These are phyloP conservation scores for Agriotes lineatus DNA, from an alignment of 2,888 invertebrate species.

Conservation along the genomic window DNA sequence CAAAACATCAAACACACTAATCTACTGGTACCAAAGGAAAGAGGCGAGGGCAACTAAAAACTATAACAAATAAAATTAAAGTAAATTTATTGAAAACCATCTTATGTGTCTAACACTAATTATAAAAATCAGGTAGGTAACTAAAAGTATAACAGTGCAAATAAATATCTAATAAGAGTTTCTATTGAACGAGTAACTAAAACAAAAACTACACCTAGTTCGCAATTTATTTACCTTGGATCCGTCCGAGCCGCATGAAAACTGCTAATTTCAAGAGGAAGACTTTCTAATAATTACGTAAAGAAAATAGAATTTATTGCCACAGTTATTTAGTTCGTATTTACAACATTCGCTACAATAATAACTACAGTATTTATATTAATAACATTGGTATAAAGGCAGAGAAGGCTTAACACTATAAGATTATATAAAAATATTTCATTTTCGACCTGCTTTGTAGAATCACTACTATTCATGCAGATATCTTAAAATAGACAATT, in stretches of 20 bases:
- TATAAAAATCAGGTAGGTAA: constrained; percentile 43
- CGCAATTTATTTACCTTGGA: constrained; percentile 32
- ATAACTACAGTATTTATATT: not conserved
- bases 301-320: constrained; percentile 24
- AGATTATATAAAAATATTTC: constrained; percentile 15
- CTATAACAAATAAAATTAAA: constrained; percentile 15
- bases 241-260: constrained; percentile 20
- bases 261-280: constrained; percentile 27
- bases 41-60: not conserved
- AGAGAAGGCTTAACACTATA: constrained; percentile 14
- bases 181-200: constrained; percentile 1
- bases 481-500: not conserved
- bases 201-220: constrained; percentile 9
- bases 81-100: constrained; percentile 31
- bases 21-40: constrained; percentile 17
- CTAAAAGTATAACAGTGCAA: constrained; percentile 65
- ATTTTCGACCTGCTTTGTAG: not conserved
- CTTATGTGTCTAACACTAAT: constrained; percentile 61
- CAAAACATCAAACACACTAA: not conserved
- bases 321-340: constrained; percentile 17
- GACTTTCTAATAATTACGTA: constrained; percentile 10
- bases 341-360: constrained; percentile 9
- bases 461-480: not conserved
- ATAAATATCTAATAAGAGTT: constrained; percentile 29
- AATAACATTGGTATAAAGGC: constrained; percentile 22